These are phyloP conservation scores for Cremastinae sp. DNA, from an alignment of 2,888 invertebrate species.

Conservation along the genomic window DNA sequence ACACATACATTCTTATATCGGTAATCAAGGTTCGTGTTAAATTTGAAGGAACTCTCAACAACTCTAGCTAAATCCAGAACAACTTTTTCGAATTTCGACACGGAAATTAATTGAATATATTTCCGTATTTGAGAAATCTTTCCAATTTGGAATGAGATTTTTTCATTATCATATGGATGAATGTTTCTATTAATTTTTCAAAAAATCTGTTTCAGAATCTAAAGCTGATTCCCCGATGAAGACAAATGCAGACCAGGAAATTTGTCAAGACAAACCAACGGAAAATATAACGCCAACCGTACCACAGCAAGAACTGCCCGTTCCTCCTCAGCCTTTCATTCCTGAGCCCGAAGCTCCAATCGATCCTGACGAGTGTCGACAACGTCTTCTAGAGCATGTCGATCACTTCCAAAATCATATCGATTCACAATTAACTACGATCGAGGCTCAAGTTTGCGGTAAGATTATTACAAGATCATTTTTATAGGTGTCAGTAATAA, in stretches of 20 bases:
- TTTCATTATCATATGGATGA: neutral
- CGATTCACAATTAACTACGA: slow-evolving; percentile 86
- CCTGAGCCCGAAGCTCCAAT: slow-evolving; percentile 92
- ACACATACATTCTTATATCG: too few relatives aligned
- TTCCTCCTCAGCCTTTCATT: slow-evolving; percentile 78
- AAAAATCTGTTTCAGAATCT: slow-evolving; percentile 28
- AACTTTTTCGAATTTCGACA: too few relatives aligned
- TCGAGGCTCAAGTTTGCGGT: slow-evolving; percentile 89
- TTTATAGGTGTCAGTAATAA: too few relatives aligned
- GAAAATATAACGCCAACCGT: slow-evolving; percentile 23
- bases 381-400: slow-evolving; percentile 89
- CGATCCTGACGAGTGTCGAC: slow-evolving; percentile 88
- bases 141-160: neutral
- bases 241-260: slow-evolving; percentile 20
- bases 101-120: too few relatives aligned
- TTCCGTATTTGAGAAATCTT: neutral
- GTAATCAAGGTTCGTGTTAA: too few relatives aligned
- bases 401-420: slow-evolving; percentile 88
- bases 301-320: slow-evolving; percentile 47
- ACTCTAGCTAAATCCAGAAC: too few relatives aligned
- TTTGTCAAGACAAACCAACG: slow-evolving; percentile 11
- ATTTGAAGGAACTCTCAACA: too few relatives aligned
- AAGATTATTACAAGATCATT: too few relatives aligned
- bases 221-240: slow-evolving; percentile 33
- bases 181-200: neutral